These are phyloP conservation scores for Phengaris arion DNA, from an alignment of 2,888 invertebrate species.

Conservation along the genomic window DNA sequence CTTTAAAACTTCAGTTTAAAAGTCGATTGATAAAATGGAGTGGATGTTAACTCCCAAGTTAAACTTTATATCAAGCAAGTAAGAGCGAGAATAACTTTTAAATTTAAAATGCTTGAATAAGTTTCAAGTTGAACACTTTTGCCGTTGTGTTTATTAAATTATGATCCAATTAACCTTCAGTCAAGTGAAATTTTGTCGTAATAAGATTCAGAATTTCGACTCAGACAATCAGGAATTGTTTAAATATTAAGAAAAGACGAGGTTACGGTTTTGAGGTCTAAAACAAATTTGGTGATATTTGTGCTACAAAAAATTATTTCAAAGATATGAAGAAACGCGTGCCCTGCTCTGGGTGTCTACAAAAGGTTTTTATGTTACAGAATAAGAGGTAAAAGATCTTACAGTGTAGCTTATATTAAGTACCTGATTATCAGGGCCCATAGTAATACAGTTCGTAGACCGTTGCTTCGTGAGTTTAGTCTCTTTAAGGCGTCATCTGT, in stretches of 20 bases:
- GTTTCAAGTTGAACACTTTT: slow-evolving; percentile 12
- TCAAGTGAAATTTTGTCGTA: slow-evolving; percentile 14
- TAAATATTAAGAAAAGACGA: neutral
- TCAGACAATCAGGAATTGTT: neutral
- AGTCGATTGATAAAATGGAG: neutral
- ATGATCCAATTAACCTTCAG: slow-evolving; percentile 27
- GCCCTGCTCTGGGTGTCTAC: too few relatives aligned
- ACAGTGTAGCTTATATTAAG: too few relatives aligned
- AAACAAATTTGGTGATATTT: neutral
- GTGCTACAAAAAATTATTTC: neutral
- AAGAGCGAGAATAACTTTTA: slow-evolving; percentile 10
- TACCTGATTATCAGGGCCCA: too few relatives aligned
- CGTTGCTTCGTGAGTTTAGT: too few relatives aligned
- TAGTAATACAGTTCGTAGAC: too few relatives aligned
- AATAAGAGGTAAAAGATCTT: too few relatives aligned
- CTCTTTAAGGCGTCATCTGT: too few relatives aligned
- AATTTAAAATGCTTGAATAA: slow-evolving; percentile 15
- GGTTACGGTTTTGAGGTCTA: neutral
- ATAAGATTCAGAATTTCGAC: slow-evolving; percentile 1
- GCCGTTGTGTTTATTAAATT: slow-evolving; percentile 29
- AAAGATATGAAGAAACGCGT: too few relatives aligned
- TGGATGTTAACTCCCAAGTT: neutral
- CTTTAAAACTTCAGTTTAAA: neutral
- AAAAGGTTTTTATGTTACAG: too few relatives aligned
- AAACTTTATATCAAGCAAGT: slow-evolving; percentile 6